Evolutionary conservation across 1,140 invertebrate species (phyloP), one percentile per base, ranked within the genome.

Genomic region (Drosophila ironensis): DNA sequence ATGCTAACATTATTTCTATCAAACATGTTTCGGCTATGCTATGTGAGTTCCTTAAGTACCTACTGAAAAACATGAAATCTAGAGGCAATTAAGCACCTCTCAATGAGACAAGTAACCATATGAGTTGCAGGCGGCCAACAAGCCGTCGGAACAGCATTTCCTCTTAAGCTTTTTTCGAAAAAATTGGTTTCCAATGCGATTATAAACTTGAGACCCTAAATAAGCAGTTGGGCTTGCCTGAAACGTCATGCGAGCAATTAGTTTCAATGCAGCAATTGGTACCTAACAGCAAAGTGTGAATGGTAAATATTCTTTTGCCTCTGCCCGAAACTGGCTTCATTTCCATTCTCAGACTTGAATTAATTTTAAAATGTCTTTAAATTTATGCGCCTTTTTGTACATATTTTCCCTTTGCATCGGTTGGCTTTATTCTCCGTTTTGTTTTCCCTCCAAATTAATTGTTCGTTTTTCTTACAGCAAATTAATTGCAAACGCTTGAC

Each of bases 401-500:
- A n/a, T 35, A 44, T 50, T 48, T 42, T 22, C 38, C 52, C 45
- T 66, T 12, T 42, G 30, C 42, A 25, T 14, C 8, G 19, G 53
- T 22, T 56, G 4, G 27, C 42, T 24, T 25, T 12, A 25, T 45
- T 5, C 14, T 46, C 63, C 6, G 16, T 27, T 25, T 42, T 56
- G 16, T 30, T 28, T 63, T 40, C 24, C 30, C 38, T 11, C 75
- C 71, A 75, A 86, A 86, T 86, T 86, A 86, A 86, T 86, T 72
- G 72, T 74, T 80, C 61, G 66, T 72, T 86, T 68, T 86, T 86
- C 71, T 86, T 80, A 70, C 74, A 72, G 68, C 80, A 86, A 86
- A 86, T 86, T 86, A 86, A 86, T 80, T 86, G 71, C 80, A 74
- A 86, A 86, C 80, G 70, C 50, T 87, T 72, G 66, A 86, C 74